Evolutionary conservation across 2,113 vertebrate species (phyloP), one percentile per base, ranked within the genome.

Genomic region (Candoia aspera): DNA sequence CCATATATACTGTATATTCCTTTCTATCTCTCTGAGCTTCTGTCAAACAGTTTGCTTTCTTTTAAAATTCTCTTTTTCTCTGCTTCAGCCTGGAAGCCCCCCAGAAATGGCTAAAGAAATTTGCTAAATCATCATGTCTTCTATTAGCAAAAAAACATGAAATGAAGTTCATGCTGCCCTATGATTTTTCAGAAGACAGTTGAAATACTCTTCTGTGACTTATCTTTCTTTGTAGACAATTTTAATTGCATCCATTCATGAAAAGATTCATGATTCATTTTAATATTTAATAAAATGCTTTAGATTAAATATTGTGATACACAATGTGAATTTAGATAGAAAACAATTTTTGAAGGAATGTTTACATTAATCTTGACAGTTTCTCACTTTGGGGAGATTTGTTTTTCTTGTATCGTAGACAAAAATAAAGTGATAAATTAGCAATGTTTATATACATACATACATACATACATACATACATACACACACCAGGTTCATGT

Each of bases 81-180:
- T 6, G 29, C 2, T 46, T 93, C 84, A 95, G 83, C 64, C 53
- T 94, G 57, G 93, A 92, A 91, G 91, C 90, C 60, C 90, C 58
- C 37, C 90, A 89, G 4, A 94, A 93, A 92, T 79, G 87, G 92
- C 93, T n/a, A 92, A 73, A 92, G 91, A 90, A 88, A 84, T 94
- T 91, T 95, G 93, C 94, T 17, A 93, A 93, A 95, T 92, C 92
- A 92, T 86, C 85, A 10, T 68, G 64, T 15, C 94, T 57, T 91
- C 88, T 87, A 89, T 79, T 88, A 85, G 87, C 15, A 62, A 60
- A 68, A 73, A 33, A 33, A 4, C 13, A 73, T 17, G 33, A 68
- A 33, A 73, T 17, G 15, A n/a, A 57, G 79, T 21, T 55, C 90
- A 87, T 93, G 73, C 60, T 94, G 85, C 88, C 92, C 17, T 73